Evolutionary conservation across 2,113 vertebrate species (phyloP), one percentile per base, ranked within the genome.

Genomic region (Copsychus sechellarum): DNA sequence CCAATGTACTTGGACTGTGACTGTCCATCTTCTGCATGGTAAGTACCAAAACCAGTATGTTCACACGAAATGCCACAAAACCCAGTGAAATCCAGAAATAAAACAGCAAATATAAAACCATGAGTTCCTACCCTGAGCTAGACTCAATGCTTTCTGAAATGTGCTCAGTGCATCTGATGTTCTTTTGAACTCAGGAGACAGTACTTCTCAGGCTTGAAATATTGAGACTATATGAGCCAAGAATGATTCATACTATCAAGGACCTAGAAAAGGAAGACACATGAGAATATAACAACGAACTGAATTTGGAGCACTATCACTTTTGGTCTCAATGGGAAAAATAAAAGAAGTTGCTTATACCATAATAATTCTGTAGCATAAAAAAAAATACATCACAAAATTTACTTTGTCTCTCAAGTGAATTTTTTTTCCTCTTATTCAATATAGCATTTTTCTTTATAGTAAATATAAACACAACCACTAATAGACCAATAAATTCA

Each of bases 171-270:
- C 16, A 48, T 88, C 69, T 77, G 48, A 66, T 81, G 57, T 92
- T 88, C 90, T 93, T 96, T 93, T 94, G 82, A 96, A 94, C 79
- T 86, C 67, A 24, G 16, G 38, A 91, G 50, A 47, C 74, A 61
- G 56, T 83, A 86, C 31, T 64, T 92, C 78, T 95, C 90, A 94
- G 80, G 86, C 69, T 88, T 88, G 88, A 95, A 93, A 86, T 73
- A 73, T 33, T 93, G 64, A 84, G 64, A 50, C 28, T 56, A 3
- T 21, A 60, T 88, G 22, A 96, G 72, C 79, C 90, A 96, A 90
- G 76, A 86, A 92, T 92, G 92, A 96, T 74, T 96, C 93, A 96
- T 18, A 62, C 8, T 67, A 79, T 78, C 67, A 93, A 90, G 84
- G 64, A 43, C 48, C 25, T 53, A 83, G 34, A 58, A 83, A 91